Percentiles rank a stretch among this genome's conserved stretches.
phyloP scores from a whole-genome alignment of 2,797 vertebrate species.

The Hypotaenidia philippensis region DNA sequence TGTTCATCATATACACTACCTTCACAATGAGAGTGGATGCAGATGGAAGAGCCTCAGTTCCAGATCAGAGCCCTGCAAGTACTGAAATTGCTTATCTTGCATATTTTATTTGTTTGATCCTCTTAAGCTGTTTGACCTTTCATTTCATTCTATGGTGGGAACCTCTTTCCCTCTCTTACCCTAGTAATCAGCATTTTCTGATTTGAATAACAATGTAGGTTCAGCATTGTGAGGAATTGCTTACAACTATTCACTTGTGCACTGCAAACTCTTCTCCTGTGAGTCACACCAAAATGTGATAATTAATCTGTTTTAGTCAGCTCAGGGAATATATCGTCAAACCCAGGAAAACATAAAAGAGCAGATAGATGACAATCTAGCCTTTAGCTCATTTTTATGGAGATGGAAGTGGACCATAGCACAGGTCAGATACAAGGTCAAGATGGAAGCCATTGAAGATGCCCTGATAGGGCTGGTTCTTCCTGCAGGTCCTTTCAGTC shows the following conservation, averaged over 20 bases:
- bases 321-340: not conserved
- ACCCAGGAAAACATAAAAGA: conserved; percentile 20
- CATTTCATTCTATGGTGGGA: conserved; percentile 35
- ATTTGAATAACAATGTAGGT: conserved; percentile 1
- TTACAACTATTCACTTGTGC: not conserved
- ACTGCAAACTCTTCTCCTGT: not conserved
- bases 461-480: not conserved
- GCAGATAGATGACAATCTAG: not conserved
- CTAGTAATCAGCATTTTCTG: not conserved
- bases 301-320: conserved; percentile 23
- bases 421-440: conserved; percentile 67
- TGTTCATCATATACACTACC: not conserved
- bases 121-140: conserved; percentile 32
- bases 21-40: not conserved
- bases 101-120: conserved; percentile 16
- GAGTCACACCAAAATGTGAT: not conserved
- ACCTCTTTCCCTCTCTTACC: not conserved
- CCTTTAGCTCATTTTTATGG: conserved; percentile 33
- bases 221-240: not conserved
- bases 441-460: conserved; percentile 17
- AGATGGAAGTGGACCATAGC: conserved; percentile 39
- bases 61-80: not conserved
- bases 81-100: not conserved
- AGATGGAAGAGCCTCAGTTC: not conserved
- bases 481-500: conserved; percentile 56